phyloP scores from a whole-genome alignment of 2,888 invertebrate genomes.

The Drosophila neonasuta region DNA sequence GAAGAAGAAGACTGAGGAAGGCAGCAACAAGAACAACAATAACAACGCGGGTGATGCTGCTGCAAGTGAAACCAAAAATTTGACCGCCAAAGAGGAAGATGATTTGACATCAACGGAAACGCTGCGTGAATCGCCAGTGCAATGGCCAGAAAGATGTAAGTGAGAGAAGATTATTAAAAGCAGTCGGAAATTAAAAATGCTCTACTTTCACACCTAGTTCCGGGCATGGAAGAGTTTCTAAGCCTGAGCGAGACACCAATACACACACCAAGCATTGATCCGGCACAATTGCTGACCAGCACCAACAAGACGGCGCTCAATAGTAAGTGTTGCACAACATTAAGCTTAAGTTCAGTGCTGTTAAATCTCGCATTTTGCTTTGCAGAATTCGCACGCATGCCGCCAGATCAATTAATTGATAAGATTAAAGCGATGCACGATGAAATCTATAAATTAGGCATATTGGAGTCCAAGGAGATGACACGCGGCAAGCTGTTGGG shows the following conservation, averaged over 20 bases:
- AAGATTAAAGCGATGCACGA: slow-evolving; percentile 97
- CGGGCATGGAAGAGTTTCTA: slow-evolving; percentile 93
- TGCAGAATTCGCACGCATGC: slow-evolving; percentile 88
- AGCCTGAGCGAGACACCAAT: slow-evolving; percentile 85
- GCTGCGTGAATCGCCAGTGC: slow-evolving; percentile 95
- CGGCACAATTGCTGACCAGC: slow-evolving; percentile 87
- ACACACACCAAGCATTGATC: slow-evolving; percentile 84
- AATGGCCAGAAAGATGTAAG: slow-evolving; percentile 98
- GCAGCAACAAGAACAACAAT: slow-evolving; percentile 9
- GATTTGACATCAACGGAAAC: slow-evolving; percentile 94
- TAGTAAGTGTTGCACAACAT: slow-evolving; percentile 84
- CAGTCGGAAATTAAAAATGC: neutral
- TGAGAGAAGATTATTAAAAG: slow-evolving; percentile 39
- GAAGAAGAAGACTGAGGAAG: slow-evolving; percentile 29
- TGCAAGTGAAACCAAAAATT: slow-evolving; percentile 5
- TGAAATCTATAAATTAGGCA: slow-evolving; percentile 95
- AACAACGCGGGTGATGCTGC: slow-evolving; percentile 1
- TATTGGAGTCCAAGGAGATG: slow-evolving; percentile 98
- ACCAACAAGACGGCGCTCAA: slow-evolving; percentile 90
- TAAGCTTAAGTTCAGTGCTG: neutral
- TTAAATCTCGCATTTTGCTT: slow-evolving; percentile 7
- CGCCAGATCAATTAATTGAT: slow-evolving; percentile 92
- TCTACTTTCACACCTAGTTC: slow-evolving; percentile 84
- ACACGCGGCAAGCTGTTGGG: slow-evolving; percentile 97
- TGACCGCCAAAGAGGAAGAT: slow-evolving; percentile 85